Conservation (phyloP, 2,888 invertebrate species). For the Ochlodes sylvanus region DNA sequence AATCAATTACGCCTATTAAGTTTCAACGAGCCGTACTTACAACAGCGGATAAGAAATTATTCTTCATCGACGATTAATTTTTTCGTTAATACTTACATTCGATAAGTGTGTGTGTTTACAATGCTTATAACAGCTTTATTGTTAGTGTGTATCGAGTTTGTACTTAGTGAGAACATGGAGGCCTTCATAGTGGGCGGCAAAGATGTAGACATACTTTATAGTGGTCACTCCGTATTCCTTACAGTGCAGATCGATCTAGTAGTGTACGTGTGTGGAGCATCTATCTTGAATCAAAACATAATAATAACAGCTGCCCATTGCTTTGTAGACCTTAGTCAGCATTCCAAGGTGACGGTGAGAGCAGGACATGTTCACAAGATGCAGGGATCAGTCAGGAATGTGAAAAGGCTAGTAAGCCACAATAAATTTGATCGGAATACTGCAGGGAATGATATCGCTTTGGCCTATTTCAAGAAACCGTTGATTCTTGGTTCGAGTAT, state of each 20-base stretch:
- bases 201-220: constrained; percentile 43
- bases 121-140: neutral
- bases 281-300: constrained; percentile 53
- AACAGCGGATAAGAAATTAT: constrained; percentile 26
- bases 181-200: constrained; percentile 45
- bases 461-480: constrained; percentile 37
- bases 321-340: constrained; percentile 40
- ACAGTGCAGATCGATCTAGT: constrained; percentile 23
- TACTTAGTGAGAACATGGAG: constrained; percentile 29
- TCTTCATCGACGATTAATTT: constrained; percentile 22
- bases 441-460: constrained; percentile 44
- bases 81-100: neutral
- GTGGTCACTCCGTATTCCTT: constrained; percentile 50
- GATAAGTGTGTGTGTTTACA: neutral
- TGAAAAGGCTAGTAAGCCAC: constrained; percentile 35
- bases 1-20: constrained; percentile 25
- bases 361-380: constrained; percentile 46
- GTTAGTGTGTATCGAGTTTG: neutral
- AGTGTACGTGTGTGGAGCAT: constrained; percentile 49
- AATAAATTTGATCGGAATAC: constrained; percentile 30
- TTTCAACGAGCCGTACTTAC: constrained; percentile 30
- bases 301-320: constrained; percentile 57
- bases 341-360: constrained; percentile 22
- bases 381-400: constrained; percentile 27
- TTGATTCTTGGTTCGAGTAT: constrained; percentile 36